phyloP scores from a whole-genome alignment of 2,888 invertebrate genomes.

The Cheilosia scutellata region DNA sequence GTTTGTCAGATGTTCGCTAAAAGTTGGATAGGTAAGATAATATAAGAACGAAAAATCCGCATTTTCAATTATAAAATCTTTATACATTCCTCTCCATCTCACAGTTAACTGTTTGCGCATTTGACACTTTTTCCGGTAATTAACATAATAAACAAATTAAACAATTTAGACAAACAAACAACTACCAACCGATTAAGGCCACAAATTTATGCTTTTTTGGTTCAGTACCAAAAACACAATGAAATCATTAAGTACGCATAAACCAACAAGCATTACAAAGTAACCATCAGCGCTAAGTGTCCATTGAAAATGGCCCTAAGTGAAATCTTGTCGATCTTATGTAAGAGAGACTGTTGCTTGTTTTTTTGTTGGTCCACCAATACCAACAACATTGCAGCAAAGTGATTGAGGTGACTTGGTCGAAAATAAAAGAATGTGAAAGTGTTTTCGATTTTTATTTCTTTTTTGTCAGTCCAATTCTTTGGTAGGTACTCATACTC shows the following conservation, averaged over 20 bases:
- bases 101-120: constrained; percentile 32
- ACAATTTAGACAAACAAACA: neutral
- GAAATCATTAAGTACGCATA: constrained; percentile 12
- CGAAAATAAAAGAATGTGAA: constrained; percentile 61
- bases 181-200: constrained; percentile 42
- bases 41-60: too few species aligned
- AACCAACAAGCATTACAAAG: neutral
- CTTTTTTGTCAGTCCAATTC: constrained; percentile 28
- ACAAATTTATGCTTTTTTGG: constrained; percentile 11
- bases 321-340: constrained; percentile 46
- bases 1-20: too few species aligned
- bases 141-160: constrained; percentile 29
- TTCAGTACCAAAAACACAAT: constrained; percentile 1
- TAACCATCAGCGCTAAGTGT: neutral
- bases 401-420: neutral
- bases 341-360: constrained; percentile 41
- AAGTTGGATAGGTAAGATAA: too few species aligned
- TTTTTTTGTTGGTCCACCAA: constrained; percentile 12
- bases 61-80: neutral
- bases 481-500: neutral
- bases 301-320: constrained; percentile 17
- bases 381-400: neutral
- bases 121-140: constrained; percentile 30
- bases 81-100: neutral
- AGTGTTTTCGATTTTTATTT: constrained; percentile 65